Conservation (phyloP, 2,797 vertebrate genomes). For the Choloepus didactylus region DNA sequence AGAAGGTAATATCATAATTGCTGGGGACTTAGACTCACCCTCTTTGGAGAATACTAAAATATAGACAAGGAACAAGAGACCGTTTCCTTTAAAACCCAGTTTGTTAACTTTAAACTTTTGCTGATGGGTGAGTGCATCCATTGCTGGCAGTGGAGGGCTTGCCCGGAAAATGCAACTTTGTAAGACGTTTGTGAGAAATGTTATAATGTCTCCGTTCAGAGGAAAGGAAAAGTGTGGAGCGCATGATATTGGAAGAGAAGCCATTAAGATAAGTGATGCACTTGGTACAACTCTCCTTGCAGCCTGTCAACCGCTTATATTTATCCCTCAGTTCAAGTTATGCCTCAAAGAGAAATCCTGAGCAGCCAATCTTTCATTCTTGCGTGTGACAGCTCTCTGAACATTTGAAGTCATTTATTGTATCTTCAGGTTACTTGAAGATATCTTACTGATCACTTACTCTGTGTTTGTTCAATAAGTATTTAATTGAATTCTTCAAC, state of each 20-base stretch:
- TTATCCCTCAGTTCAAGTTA: background rate
- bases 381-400: background rate
- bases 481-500: conserved; percentile 68
- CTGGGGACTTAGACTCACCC: background rate
- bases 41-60: background rate
- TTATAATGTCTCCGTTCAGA: too few species aligned
- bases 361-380: background rate
- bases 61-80: background rate
- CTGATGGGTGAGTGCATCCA: background rate
- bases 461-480: conserved; percentile 77
- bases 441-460: background rate
- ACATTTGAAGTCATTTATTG: background rate
- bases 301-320: background rate
- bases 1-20: background rate
- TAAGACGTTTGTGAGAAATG: background rate
- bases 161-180: background rate
- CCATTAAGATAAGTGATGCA: too few species aligned
- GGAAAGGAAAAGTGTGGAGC: background rate
- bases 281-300: background rate
- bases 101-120: background rate
- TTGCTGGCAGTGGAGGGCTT: background rate
- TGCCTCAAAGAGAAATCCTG: background rate
- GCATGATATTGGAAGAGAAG: background rate
- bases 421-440: conserved; percentile 27
- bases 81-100: background rate